phyloP scores from a whole-genome alignment of 1,140 invertebrate genomes.

The Philaenus spumarius region DNA sequence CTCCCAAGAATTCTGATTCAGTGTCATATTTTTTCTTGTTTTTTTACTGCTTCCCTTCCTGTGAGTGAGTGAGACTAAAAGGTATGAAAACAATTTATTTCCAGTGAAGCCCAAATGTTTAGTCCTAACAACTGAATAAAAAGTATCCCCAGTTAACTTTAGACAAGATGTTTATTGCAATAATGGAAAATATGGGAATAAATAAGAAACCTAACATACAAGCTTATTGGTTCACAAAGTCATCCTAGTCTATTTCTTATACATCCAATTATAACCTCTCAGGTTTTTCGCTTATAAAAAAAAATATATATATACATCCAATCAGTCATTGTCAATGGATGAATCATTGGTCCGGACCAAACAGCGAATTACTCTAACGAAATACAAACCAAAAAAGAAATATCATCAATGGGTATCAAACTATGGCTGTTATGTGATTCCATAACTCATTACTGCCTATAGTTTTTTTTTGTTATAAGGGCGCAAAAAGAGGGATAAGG shows the following conservation, averaged over 20 bases:
- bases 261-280: too few relatives aligned
- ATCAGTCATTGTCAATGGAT: slow-evolving; percentile 29
- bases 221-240: too few relatives aligned
- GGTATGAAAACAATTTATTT: not conserved
- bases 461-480: too few relatives aligned
- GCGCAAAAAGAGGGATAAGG: slow-evolving; percentile 12
- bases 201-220: too few relatives aligned
- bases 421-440: too few relatives aligned
- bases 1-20: not conserved
- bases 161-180: slow-evolving; percentile 5
- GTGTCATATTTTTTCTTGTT: slow-evolving; percentile 4
- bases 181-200: slow-evolving; percentile 6
- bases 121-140: too few relatives aligned
- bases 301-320: slow-evolving; percentile 26
- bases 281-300: too few relatives aligned
- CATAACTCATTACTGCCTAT: too few relatives aligned
- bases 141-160: too few relatives aligned
- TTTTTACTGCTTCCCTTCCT: not conserved
- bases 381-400: slow-evolving; percentile 33
- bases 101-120: not conserved
- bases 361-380: slow-evolving; percentile 21
- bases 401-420: slow-evolving; percentile 22
- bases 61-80: slow-evolving; percentile 1
- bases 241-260: not conserved
- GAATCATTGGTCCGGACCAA: slow-evolving; percentile 29